Percentiles rank a stretch among this genome's conserved stretches.
Evolutionary conservation across 37 sponge, comb jelly and placozoan genomes (phyloP).

Genomic region (Halisarca cf. caerulea): DNA sequence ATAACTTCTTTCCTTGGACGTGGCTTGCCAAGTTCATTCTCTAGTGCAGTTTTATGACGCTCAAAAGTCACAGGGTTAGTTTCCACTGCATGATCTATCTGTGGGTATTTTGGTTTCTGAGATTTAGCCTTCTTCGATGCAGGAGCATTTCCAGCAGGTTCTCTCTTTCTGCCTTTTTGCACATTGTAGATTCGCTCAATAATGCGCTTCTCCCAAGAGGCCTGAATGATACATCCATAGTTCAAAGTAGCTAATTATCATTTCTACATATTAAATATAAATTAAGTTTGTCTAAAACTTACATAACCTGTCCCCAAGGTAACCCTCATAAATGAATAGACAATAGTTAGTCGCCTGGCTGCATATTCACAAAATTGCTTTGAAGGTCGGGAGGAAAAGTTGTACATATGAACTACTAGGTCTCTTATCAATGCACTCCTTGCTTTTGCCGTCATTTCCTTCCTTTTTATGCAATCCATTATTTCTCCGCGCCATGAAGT

Average conservation of each 20-base stretch:
- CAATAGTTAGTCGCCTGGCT: conserved; percentile 16
- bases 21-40: conserved; percentile 19
- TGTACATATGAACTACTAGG: conserved; percentile 12
- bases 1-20: conserved; percentile 32
- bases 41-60: conserved; percentile 13
- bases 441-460: background rate
- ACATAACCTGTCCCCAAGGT: conserved; percentile 38
- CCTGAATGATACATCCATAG: background rate
- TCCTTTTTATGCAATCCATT: conserved; percentile 15
- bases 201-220: conserved; percentile 35
- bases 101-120: background rate
- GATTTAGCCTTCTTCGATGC: background rate
- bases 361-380: background rate
- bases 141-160: background rate
- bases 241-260: too few species aligned
- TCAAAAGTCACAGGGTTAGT: conserved; percentile 8
- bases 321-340: conserved; percentile 44
- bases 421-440: conserved; percentile 31
- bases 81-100: background rate
- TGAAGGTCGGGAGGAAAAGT: background rate
- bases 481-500: conserved; percentile 28
- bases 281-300: too few species aligned
- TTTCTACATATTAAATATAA: too few species aligned
- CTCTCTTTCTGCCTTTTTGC: background rate
- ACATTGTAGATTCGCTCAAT: conserved; percentile 20